phyloP scores from a whole-genome alignment of 2,888 invertebrate species.

The Eurois occulta region DNA sequence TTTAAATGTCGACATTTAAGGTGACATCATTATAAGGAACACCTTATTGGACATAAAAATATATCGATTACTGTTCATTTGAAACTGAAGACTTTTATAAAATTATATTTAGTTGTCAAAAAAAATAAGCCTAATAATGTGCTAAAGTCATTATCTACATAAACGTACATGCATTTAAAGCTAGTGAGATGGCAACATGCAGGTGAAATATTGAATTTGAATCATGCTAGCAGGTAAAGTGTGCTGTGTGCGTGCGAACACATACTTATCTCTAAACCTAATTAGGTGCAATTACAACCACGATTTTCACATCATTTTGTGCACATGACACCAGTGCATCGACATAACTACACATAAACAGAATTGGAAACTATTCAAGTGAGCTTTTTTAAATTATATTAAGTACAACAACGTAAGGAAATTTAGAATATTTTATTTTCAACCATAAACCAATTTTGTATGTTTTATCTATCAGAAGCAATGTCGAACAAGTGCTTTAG shows the following conservation, averaged over 20 bases:
- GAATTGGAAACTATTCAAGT: background rate
- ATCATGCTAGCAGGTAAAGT: constrained; percentile 27
- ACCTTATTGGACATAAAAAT: background rate
- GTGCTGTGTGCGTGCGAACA: constrained; percentile 5
- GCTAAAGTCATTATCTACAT: background rate
- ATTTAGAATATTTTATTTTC: background rate
- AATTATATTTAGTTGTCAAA: background rate
- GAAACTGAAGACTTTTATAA: background rate
- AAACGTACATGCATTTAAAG: constrained; percentile 21
- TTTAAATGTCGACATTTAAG: background rate
- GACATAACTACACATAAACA: constrained; percentile 5
- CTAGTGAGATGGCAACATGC: constrained; percentile 39
- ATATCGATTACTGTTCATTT: background rate
- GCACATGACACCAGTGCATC: constrained; percentile 4
- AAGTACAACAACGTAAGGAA: background rate
- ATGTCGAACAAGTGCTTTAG: constrained; percentile 6
- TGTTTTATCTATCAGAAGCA: background rate
- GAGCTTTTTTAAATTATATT: background rate
- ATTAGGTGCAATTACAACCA: constrained; percentile 22
- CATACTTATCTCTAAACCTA: constrained; percentile 12
- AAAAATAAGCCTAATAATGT: background rate
- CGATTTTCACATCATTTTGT: constrained; percentile 11
- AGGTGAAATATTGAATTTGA: constrained; percentile 1
- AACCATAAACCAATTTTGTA: background rate
- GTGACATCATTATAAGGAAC: background rate